Conservation (phyloP, 2,888 invertebrate genomes). For the Pemphredon lugubris region DNA sequence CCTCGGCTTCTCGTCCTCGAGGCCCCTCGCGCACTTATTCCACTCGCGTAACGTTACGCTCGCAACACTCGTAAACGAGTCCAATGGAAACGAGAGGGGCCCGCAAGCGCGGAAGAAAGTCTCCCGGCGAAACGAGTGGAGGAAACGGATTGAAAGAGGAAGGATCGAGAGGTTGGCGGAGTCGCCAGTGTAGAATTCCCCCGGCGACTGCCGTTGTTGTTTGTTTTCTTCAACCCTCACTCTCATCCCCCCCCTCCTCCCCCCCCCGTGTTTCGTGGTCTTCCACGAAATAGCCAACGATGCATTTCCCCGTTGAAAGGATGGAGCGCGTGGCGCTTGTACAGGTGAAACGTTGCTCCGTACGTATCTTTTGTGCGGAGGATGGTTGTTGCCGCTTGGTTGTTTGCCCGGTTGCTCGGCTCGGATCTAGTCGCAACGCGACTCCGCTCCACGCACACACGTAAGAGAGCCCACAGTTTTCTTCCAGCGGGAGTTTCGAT, state of each 20-base stretch:
- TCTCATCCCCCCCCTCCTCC: slow-evolving; percentile 28
- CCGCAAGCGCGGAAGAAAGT: not conserved
- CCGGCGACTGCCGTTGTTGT: slow-evolving; percentile 6
- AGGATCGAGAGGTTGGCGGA: slow-evolving; percentile 15
- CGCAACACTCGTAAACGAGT: not conserved
- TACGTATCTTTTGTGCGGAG: slow-evolving; percentile 31
- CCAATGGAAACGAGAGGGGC: not conserved
- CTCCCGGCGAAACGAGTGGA: not conserved
- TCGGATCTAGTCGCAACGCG: slow-evolving; percentile 14
- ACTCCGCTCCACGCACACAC: too few species aligned
- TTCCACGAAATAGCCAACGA: slow-evolving; percentile 18
- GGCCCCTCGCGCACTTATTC: too few species aligned
- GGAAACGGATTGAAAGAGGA: not conserved
- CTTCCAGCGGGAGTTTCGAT: slow-evolving; percentile 36
- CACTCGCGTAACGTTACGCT: not conserved
- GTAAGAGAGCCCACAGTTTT: slow-evolving; percentile 25
- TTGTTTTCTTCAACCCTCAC: slow-evolving; percentile 28
- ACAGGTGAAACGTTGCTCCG: slow-evolving; percentile 44
- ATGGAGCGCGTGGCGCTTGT: slow-evolving; percentile 22
- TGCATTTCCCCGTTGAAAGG: slow-evolving; percentile 54
- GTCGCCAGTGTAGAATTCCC: slow-evolving; percentile 17
- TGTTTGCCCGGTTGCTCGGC: slow-evolving; percentile 19
- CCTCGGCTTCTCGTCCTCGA: too few species aligned
- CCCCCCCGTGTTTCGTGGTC: slow-evolving; percentile 14
- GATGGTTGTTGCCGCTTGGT: slow-evolving; percentile 22